Evolutionary conservation across 2,888 invertebrate species (phyloP), one percentile per base, ranked within the genome.

Genomic region (Blomia tropicalis): DNA sequence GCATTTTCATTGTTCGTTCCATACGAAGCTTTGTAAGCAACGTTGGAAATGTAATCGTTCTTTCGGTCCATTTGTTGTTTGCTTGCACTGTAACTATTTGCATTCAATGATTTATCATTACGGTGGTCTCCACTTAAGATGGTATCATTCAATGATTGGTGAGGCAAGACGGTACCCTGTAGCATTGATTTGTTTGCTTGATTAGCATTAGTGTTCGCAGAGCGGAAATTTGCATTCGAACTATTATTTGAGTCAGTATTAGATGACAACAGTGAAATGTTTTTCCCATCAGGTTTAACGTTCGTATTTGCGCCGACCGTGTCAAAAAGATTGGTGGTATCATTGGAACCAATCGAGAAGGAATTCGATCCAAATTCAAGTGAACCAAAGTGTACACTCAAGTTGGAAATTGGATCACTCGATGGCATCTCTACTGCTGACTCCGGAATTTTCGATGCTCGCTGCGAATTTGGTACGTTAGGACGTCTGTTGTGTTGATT

Each of bases 381-480:
- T 2, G 84, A 89, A 32, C 91, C 91, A 75, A 93, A 93, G 77
- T 92, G 91, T 67, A 93, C 89, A 77, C 92, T 92, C 69, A 93
- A 79, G 67, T 81, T 82, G 3, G 67, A 61, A 65, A 81, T 81
- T 71, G 82, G 83, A 63, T 84, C 79, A 70, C 89, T 89, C 66
- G 87, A 91, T 0, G 93, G 93, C 93, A 93, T 93, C 77, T 93
- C 93, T 43, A 95, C 93, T 25, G 93, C 92, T 63, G 84, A 84
- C 60, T 87, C 80, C 44, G 92, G 93, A 71, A 95, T 95, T 84
- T 90, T 65, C 19, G 58, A 44, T 14, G 63, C 11, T n/a, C 59
- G 22, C 30, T 30, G 53, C 4, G 61, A 47, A 63, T 32, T 59
- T 31, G 23, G 22, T 36, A 32, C 30, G 5, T 43, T 54, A 43